These are phyloP conservation scores for Cisticola juncidis DNA, from an alignment of 2,113 vertebrate species.

Conservation along the genomic window DNA sequence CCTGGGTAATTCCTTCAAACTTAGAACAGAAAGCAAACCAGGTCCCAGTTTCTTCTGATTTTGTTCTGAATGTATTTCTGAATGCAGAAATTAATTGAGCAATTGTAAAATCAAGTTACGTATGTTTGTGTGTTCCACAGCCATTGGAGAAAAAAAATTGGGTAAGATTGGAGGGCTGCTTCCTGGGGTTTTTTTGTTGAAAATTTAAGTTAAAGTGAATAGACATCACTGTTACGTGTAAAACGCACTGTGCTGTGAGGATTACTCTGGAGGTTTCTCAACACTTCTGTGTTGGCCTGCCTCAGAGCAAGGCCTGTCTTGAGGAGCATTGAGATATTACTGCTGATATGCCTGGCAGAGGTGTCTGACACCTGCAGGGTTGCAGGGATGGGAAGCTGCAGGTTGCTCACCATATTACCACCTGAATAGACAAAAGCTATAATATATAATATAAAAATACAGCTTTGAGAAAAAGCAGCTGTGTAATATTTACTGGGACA, in stretches of 20 bases:
- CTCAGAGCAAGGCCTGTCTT: neutral
- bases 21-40: neutral
- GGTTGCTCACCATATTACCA: neutral
- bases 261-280: neutral
- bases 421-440: neutral
- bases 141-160: neutral
- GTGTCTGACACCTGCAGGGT: neutral
- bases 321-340: neutral
- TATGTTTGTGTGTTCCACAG: neutral
- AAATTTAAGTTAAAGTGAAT: neutral
- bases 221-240: neutral
- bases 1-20: neutral
- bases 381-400: neutral
- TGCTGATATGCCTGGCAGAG: neutral
- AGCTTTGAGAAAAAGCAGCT: neutral
- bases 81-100: neutral
- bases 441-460: neutral
- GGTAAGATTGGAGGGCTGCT: neutral
- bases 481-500: neutral
- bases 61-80: neutral
- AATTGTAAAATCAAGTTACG: neutral
- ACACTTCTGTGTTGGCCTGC: neutral
- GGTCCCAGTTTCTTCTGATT: neutral
- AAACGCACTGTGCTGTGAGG: neutral
- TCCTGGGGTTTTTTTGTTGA: neutral